phyloP scores from a whole-genome alignment of 2,888 invertebrate species.

The Harpagoxenus sublaevis region DNA sequence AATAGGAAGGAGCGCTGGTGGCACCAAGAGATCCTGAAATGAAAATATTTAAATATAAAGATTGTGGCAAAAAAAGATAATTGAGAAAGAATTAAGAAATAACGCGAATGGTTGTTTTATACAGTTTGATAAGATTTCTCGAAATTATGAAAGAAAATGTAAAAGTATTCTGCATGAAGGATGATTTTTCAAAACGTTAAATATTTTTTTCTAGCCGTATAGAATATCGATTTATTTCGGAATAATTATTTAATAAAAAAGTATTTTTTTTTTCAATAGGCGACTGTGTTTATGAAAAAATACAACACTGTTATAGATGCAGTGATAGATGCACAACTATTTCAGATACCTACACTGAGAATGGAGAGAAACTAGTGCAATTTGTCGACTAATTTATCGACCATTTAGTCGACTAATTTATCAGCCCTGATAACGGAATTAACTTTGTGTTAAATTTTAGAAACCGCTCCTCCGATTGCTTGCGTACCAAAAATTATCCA shows the following conservation, averaged over 20 bases:
- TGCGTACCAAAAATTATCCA: constrained; percentile 13
- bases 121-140: neutral
- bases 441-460: constrained; percentile 3
- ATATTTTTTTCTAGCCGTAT: neutral
- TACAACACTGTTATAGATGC: neutral
- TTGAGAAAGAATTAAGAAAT: neutral
- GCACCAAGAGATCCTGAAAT: constrained; percentile 39
- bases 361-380: neutral
- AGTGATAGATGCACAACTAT: neutral
- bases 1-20: neutral
- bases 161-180: neutral
- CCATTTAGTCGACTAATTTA: neutral
- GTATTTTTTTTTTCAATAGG: neutral
- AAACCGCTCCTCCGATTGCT: neutral
- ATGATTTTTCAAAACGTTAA: neutral
- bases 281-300: neutral
- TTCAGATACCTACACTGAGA: neutral
- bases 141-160: neutral
- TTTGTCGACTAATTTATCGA: constrained; percentile 13
- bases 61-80: neutral
- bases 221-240: neutral
- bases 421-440: neutral
- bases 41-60: constrained; percentile 17
- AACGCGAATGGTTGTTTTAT: neutral
- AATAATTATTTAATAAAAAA: neutral